phyloP scores from a whole-genome alignment of 2,797 vertebrate genomes.

The Leucoraja ocellata region DNA sequence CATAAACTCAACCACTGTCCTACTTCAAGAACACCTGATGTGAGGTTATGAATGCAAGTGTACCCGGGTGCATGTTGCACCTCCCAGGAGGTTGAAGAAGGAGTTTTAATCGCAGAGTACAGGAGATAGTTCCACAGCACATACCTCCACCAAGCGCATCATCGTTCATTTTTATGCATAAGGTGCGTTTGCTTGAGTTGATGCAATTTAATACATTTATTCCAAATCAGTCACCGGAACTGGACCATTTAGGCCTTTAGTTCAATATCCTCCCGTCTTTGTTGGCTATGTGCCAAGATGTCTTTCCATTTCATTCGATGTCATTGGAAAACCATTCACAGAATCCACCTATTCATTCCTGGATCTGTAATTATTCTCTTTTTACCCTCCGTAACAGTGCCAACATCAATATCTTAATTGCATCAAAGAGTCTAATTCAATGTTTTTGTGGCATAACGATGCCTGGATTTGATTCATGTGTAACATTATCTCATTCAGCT shows the following conservation, averaged over 20 bases:
- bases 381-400: not conserved
- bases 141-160: no score
- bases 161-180: no score
- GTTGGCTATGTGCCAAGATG: not conserved
- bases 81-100: no score
- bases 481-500: not conserved
- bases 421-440: not conserved
- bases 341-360: not conserved
- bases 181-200: no score
- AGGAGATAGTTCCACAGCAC: no score
- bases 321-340: not conserved
- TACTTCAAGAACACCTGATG: no score
- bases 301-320: not conserved
- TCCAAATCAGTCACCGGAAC: no score
- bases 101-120: no score
- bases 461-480: not conserved
- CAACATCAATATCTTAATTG: not conserved
- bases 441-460: not conserved
- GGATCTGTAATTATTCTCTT: not conserved
- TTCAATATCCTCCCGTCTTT: not conserved
- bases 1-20: no score
- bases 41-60: no score
- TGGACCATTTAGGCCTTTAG: not conserved
- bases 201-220: no score
- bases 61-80: no score